phyloP scores from a whole-genome alignment of 2,888 invertebrate genomes.

The Polia nebulosa region DNA sequence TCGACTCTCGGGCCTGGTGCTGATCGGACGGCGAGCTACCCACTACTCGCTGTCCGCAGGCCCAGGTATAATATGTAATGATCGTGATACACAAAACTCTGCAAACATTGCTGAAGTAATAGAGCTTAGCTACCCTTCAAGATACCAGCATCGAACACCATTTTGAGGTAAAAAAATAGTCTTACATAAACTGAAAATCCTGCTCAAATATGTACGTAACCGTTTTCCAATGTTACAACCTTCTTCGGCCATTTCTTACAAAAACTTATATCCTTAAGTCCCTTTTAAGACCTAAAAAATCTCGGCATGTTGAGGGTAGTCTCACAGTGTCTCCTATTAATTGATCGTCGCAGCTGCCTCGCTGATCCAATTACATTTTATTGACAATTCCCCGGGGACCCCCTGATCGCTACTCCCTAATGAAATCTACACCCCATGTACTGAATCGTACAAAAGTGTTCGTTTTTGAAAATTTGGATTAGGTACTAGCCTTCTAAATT shows the following conservation, averaged over 20 bases:
- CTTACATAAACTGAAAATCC: neutral
- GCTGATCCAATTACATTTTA: conserved; percentile 80
- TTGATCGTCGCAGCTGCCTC: conserved; percentile 76
- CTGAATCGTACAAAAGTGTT: conserved; percentile 43
- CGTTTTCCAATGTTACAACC: neutral
- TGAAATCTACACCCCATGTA: conserved; percentile 70
- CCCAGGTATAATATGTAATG: no score
- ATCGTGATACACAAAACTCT: no score
- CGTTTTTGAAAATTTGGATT: no score
- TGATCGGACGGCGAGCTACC: no score
- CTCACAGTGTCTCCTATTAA: conserved; percentile 68
- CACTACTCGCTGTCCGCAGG: no score
- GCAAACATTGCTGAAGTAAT: neutral
- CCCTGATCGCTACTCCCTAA: conserved; percentile 65
- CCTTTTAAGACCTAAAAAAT: conserved; percentile 34
- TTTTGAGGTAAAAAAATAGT: neutral
- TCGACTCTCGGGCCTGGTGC: no score
- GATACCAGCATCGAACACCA: neutral
- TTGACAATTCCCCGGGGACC: conserved; percentile 74
- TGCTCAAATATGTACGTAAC: neutral
- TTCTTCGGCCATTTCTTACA: neutral
- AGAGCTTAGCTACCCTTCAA: neutral
- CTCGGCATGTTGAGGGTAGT: conserved; percentile 22
- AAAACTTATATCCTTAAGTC: neutral
- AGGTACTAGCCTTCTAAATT: no score